These are phyloP conservation scores for Coenonympha glycerion DNA, from an alignment of 2,888 invertebrate species.

Conservation along the genomic window DNA sequence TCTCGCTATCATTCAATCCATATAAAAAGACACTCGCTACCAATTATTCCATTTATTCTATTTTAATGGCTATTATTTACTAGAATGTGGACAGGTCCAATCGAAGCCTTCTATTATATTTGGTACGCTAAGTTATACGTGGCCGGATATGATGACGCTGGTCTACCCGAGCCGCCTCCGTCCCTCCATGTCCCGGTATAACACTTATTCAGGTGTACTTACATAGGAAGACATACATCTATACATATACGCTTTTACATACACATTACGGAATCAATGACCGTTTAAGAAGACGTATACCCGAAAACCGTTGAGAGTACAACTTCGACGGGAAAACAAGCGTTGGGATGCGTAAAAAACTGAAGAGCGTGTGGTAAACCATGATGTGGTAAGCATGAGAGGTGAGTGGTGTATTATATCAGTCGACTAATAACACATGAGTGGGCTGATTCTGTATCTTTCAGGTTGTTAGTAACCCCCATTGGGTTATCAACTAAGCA, in stretches of 20 bases:
- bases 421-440: no score
- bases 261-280: constrained; percentile 43
- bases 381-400: no score
- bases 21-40: constrained; percentile 56
- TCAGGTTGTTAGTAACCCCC: no score
- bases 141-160: constrained; percentile 60
- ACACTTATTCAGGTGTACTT: constrained; percentile 58
- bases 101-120: constrained; percentile 47
- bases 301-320: constrained; percentile 5
- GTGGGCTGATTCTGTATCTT: no score
- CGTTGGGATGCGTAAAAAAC: background rate
- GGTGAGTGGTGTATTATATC: background rate
- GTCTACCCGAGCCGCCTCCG: constrained; percentile 49
- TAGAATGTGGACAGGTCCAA: constrained; percentile 42
- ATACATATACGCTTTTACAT: constrained; percentile 44
- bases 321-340: constrained; percentile 3
- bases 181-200: constrained; percentile 48
- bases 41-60: constrained; percentile 48
- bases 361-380: background rate
- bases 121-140: constrained; percentile 55
- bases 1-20: constrained; percentile 51
- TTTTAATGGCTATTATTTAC: constrained; percentile 45
- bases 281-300: background rate
- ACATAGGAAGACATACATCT: constrained; percentile 74
- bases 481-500: no score